Evolutionary conservation across 2,797 vertebrate genomes (phyloP).

Genomic region (Poeciliopsis turneri): DNA sequence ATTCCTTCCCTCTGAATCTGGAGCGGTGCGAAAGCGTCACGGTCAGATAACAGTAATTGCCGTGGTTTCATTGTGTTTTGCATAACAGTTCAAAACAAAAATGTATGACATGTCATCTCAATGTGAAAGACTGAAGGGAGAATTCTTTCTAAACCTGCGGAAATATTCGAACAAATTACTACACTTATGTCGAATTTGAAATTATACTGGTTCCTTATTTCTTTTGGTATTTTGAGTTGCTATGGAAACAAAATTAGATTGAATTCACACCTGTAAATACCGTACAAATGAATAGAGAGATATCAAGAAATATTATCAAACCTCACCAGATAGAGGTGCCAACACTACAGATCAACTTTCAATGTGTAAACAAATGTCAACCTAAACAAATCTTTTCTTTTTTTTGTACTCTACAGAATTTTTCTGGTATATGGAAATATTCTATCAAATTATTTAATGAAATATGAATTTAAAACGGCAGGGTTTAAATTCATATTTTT

Average conservation of each 20-base stretch:
- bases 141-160: neutral
- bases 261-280: neutral
- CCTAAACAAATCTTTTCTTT: neutral
- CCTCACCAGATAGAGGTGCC: neutral
- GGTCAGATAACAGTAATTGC: too few relatives aligned
- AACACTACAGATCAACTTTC: neutral
- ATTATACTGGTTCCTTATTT: neutral
- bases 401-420: neutral
- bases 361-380: neutral
- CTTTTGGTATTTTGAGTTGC: neutral
- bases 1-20: slow-evolving; percentile 18
- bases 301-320: neutral
- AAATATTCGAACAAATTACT: neutral
- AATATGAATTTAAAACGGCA: neutral
- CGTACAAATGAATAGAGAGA: neutral
- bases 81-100: neutral
- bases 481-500: neutral
- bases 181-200: neutral
- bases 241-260: neutral
- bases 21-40: neutral
- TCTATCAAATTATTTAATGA: neutral
- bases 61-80: neutral
- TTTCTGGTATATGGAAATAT: neutral
- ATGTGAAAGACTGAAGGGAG: neutral
- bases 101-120: neutral